These are phyloP conservation scores for Pristionchus mayeri DNA, from an alignment of 2,888 invertebrate species.

Conservation along the genomic window DNA sequence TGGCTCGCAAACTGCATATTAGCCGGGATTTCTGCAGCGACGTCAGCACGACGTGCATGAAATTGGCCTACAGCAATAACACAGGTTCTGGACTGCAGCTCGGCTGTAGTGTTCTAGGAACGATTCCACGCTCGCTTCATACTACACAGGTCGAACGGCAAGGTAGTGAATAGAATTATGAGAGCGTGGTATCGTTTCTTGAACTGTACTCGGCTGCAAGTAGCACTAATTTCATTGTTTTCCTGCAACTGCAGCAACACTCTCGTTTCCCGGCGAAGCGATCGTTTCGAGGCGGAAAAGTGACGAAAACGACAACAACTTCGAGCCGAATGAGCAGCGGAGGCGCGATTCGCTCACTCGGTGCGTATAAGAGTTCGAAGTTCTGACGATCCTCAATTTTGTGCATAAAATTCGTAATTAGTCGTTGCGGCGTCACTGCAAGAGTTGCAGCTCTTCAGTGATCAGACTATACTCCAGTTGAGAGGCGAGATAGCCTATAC, in stretches of 20 bases:
- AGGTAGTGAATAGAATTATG: not conserved
- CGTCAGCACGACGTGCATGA: slow-evolving; percentile 44
- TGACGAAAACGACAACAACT: slow-evolving; percentile 11
- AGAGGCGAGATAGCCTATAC: too few relatives aligned
- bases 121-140: too few relatives aligned
- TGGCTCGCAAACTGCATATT: slow-evolving; percentile 25
- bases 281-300: not conserved
- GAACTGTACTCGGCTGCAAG: not conserved
- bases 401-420: not conserved
- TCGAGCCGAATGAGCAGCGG: not conserved
- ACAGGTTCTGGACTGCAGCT: too few relatives aligned
- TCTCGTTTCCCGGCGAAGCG: slow-evolving; percentile 48
- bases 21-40: slow-evolving; percentile 40
- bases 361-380: not conserved
- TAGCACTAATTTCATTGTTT: not conserved
- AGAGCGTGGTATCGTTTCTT: not conserved
- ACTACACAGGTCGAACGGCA: too few relatives aligned
- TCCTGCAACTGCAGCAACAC: slow-evolving; percentile 28
- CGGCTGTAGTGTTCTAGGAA: too few relatives aligned
- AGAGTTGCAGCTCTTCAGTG: too few relatives aligned
- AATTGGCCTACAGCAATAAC: slow-evolving; percentile 39
- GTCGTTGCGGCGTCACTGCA: too few relatives aligned
- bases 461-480: too few relatives aligned
- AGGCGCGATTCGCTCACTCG: slow-evolving; percentile 8
- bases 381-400: too few relatives aligned